Evolutionary conservation across 2,797 vertebrate genomes (phyloP), one percentile per base, ranked within the genome.

Genomic region (Adelosebastes latens): DNA sequence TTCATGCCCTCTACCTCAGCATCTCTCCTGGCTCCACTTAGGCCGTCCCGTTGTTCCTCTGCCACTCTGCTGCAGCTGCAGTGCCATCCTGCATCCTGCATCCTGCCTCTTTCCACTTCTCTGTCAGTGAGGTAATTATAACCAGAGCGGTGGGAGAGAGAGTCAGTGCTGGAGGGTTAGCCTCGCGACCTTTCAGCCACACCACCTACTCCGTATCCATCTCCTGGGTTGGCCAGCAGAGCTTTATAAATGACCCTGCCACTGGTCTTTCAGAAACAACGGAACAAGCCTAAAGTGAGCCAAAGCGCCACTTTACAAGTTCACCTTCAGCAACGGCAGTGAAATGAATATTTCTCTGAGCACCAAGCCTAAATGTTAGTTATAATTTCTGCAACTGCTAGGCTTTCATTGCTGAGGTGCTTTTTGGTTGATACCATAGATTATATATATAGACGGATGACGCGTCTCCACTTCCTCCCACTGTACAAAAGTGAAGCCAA

Each of bases 71-170:
- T 78, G 60, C 83, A 77, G 58, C 74, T 81, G 52, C 55, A 73
- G 72, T 71, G 82, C 78, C 77, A 60, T 81, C 70, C 82, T 75
- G 78, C 80, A 60, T 81, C 70, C 82, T 75, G 78, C 80, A 76
- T 83, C 72, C 77, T 76, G 66, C 65, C 42, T 79, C 81, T 69
- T 63, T 72, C 63, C 84, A 81, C 82, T 76, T 72, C 83, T 81
- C 83, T 82, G 79, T 87, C 88, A 80, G 79, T 53, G 58, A 85
- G 69, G 79, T 91, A 82, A 88, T 91, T 90, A 90, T 58, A 73
- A 74, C 72, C 72, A 29, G 52, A 82, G 87, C 20, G 9, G 78
- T 75, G 83, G 80, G 78, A 78, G 71, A 77, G 65, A 85, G 69
- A 85, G 83, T 86, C 84, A 42, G 62, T 67, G 81, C 86, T 60